Percentiles rank a stretch among this genome's conserved stretches.
These are phyloP conservation scores for Diogma glabrata DNA, from an alignment of 2,888 invertebrate species.

Conservation along the genomic window DNA sequence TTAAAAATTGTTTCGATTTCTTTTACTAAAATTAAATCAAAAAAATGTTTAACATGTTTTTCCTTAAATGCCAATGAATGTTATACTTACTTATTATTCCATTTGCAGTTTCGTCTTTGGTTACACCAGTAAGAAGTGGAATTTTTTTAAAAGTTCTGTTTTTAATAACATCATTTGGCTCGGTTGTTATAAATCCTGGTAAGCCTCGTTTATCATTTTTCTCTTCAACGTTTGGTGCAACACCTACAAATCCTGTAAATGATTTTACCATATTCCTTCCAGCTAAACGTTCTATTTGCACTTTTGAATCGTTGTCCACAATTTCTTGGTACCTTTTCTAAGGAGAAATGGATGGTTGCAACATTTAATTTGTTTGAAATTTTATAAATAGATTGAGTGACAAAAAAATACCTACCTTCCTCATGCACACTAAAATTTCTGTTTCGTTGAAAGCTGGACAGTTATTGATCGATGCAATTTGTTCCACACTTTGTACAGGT, in stretches of 20 bases:
- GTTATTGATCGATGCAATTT: constrained; percentile 48
- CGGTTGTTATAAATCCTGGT: constrained; percentile 51
- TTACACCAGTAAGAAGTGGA: constrained; percentile 61
- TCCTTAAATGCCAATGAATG: constrained; percentile 10
- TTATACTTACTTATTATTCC: constrained; percentile 16
- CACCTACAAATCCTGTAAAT: constrained; percentile 46
- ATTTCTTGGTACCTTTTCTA: no score
- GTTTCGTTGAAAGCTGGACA: constrained; percentile 48
- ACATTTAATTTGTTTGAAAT: no score
- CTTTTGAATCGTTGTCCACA: constrained; percentile 41
- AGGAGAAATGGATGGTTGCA: no score
- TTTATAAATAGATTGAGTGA: neutral
- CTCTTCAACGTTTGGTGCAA: constrained; percentile 58
- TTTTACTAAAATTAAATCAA: neutral
- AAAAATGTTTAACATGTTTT: constrained; percentile 26
- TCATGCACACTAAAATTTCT: constrained; percentile 53
- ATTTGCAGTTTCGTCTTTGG: constrained; percentile 54
- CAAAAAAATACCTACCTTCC: no score
- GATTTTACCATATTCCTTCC: constrained; percentile 50
- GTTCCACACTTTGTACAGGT: constrained; percentile 47
- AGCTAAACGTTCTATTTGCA: constrained; percentile 44
- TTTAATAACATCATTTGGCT: constrained; percentile 48
- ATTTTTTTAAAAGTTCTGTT: constrained; percentile 43
- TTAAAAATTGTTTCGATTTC: constrained; percentile 25
- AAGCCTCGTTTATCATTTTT: constrained; percentile 51